Percentiles rank a stretch among this genome's conserved stretches.
phyloP scores from a whole-genome alignment of 2,797 vertebrate species.

The Peromyscus eremicus region DNA sequence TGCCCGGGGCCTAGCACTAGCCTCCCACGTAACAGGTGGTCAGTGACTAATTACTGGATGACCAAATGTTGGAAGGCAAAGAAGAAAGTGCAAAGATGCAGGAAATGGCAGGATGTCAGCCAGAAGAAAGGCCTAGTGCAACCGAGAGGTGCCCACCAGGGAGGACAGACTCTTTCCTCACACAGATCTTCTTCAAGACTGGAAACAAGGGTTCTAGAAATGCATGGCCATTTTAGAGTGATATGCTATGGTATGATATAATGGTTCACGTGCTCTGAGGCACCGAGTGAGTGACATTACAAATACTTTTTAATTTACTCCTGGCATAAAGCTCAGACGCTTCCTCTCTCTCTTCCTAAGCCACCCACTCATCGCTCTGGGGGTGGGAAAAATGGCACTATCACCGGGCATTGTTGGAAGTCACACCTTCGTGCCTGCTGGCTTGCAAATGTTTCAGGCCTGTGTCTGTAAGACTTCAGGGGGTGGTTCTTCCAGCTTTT shows the following conservation, averaged over 20 bases:
- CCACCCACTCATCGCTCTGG: slow-evolving; percentile 20
- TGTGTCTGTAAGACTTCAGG: slow-evolving; percentile 37
- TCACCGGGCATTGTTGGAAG: slow-evolving; percentile 7
- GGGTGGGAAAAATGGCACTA: neutral
- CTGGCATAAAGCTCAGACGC: slow-evolving; percentile 56
- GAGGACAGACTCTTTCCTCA: neutral
- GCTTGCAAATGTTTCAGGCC: slow-evolving; percentile 60
- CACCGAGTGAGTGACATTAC: slow-evolving; percentile 41
- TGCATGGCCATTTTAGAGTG: neutral
- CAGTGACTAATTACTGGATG: slow-evolving; percentile 16
- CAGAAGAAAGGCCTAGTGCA: neutral
- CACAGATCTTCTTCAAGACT: slow-evolving; percentile 34
- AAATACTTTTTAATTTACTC: slow-evolving; percentile 67
- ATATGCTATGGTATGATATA: neutral
- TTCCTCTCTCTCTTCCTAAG: slow-evolving; percentile 58
- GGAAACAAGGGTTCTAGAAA: slow-evolving; percentile 24
- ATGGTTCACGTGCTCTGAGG: neutral
- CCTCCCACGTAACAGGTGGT: neutral
- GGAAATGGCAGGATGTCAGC: neutral
- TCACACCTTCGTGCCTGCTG: neutral
- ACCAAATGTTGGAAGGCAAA: neutral
- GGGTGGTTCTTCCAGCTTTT: slow-evolving; percentile 21
- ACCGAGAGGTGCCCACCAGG: neutral
- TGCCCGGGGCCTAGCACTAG: neutral
- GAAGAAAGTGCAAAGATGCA: slow-evolving; percentile 13